Base-by-base conservation (phyloP, 2,888 invertebrate species). In the Congeria kusceri region DNA sequence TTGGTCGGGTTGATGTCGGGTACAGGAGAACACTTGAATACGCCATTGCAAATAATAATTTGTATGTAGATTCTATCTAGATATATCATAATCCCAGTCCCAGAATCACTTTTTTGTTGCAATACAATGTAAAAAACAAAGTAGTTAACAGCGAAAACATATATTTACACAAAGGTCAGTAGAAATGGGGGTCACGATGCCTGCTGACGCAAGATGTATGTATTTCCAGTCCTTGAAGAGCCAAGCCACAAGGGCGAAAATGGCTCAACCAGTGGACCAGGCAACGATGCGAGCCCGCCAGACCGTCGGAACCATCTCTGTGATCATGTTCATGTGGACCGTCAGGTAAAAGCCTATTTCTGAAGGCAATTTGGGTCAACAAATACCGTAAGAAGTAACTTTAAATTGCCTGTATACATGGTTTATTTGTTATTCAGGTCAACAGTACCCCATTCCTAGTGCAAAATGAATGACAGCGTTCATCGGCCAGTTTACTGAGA, bases 401-500 rank as follows among this genome's bases (percentile, higher is more conserved):
- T 32, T 32, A 4, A 32, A 32, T 32, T 32, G 9, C 32, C 32
- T 4, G 32, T 32, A 32, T 32, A n/a, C n/a, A n/a, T n/a, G n/a
- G n/a, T n/a, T n/a, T n/a, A n/a, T n/a, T n/a, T n/a, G n/a, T n/a
- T n/a, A n/a, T n/a, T n/a, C n/a, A n/a, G n/a, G n/a, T 32, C 32
- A 32, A 32, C 9, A 32, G 32, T 32, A 32, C 9, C 77, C 78
- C 20, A 85, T 61, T 20, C 87, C 88, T 13, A 86, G 62, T 11
- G 85, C 27, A 69, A 86, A 87, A 11, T 86, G 63, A 0, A 87
- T 58, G 9, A 67, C 81, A 0, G 87, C 84, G 58, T 86, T 89
- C 84, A 90, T 86, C 65, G 85, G 71, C 88, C 88, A 89, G 68
- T 68, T 77, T 9, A 77, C 65, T 3, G 87, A 84, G 71, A 88